These are phyloP conservation scores for Drosophila putrida DNA, from an alignment of 2,888 invertebrate genomes.

Conservation along the genomic window DNA sequence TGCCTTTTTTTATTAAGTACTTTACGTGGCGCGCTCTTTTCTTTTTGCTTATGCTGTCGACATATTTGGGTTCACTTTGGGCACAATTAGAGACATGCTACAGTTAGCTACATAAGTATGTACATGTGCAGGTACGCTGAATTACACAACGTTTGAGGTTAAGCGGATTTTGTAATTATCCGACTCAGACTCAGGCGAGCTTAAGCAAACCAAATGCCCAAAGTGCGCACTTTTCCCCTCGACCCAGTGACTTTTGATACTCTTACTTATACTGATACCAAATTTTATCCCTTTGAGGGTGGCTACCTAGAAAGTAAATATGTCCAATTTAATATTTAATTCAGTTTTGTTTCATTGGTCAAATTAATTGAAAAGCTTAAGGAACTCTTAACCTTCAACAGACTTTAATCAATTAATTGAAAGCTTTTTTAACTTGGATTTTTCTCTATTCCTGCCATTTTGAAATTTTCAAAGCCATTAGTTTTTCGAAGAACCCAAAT, in stretches of 20 bases:
- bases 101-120: slow-evolving; percentile 26
- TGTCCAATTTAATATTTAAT: neutral
- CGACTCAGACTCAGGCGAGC: slow-evolving; percentile 66
- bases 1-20: slow-evolving; percentile 54
- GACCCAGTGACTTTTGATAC: slow-evolving; percentile 4
- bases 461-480: too few species aligned
- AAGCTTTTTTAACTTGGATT: too few species aligned
- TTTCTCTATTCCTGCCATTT: too few species aligned
- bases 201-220: slow-evolving; percentile 27
- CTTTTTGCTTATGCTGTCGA: slow-evolving; percentile 41
- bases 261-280: neutral
- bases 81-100: slow-evolving; percentile 70
- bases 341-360: neutral
- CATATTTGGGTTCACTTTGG: slow-evolving; percentile 60
- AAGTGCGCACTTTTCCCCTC: neutral
- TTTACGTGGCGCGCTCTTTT: slow-evolving; percentile 24
- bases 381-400: too few species aligned
- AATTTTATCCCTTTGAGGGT: neutral
- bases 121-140: slow-evolving; percentile 66
- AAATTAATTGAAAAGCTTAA: too few species aligned
- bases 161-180: slow-evolving; percentile 84
- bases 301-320: neutral
- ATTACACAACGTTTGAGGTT: slow-evolving; percentile 82
- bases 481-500: too few species aligned
- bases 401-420: too few species aligned